Base-by-base conservation (phyloP, 2,113 vertebrate genomes). In the Donacobius atricapilla region DNA sequence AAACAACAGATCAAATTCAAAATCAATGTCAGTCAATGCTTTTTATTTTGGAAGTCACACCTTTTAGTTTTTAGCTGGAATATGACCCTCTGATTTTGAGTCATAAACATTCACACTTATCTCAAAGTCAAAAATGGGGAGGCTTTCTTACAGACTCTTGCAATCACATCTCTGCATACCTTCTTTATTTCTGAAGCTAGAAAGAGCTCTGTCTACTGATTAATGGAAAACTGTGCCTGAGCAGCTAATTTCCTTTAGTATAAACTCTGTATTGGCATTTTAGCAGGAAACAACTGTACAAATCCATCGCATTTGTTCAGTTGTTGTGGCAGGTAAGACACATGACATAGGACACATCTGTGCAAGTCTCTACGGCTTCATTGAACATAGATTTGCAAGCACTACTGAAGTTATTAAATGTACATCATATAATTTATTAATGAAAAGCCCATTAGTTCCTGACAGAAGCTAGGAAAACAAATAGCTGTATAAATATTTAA, bases 401-500 rank as follows among this genome's bases (percentile, higher is more conserved):
- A 11, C 19, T 58, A 57, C 71, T 89, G 68, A 86, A 86, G 50
- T 73, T 92, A 66, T 83, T 86, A 83, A 69, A 63, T 27, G 60
- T 58, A 58, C 50, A 40, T 66, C 21, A 53, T 64, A 37, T 57
- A 76, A 81, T 83, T 86, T 94, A 70, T 70, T 83, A 88, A 86
- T 54, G 31, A 51, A 89, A 93, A 94, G 19, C 23, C 51, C 89
- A 57, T 82, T 94, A 76, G 33, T 27, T 85, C 42, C 27, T 72
- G 31, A 83, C n/a, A 72, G 88, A 94, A 90, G 19, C 19, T 53
- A 75, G 44, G 30, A 78, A 89, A 89, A 91, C 13, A 57, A 86
- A 54, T 85, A 37, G 57, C 50, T 65, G 17, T 50, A 57, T 90
- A 83, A 97, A 88, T 80, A 92, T 79, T 83, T 88, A 90, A 83